Percentiles rank a stretch among this genome's conserved stretches.
Conservation (phyloP, 2,888 invertebrate species). For the Operophtera brumata region DNA sequence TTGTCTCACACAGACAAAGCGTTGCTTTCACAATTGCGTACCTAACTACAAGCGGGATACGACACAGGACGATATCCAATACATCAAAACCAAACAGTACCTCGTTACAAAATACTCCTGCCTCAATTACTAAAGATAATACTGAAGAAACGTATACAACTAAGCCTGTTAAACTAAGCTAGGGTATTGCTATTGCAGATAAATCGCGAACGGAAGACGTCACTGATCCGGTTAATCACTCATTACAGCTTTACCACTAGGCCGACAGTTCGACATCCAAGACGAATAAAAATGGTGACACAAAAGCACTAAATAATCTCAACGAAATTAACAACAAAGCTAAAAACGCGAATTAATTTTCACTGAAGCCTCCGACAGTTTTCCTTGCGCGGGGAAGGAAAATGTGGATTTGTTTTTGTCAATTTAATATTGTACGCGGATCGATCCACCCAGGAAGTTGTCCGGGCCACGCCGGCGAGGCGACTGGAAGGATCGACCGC, state of each 20-base stretch:
- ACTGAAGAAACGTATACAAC: slow-evolving; percentile 50
- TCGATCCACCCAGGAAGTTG: slow-evolving; percentile 58
- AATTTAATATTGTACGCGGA: slow-evolving; percentile 45
- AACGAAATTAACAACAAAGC: slow-evolving; percentile 69
- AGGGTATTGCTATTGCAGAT: slow-evolving; percentile 50
- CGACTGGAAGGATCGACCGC: slow-evolving; percentile 79
- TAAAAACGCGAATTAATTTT: slow-evolving; percentile 70
- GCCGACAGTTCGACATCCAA: slow-evolving; percentile 23
- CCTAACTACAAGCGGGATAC: slow-evolving; percentile 67
- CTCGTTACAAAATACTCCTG: slow-evolving; percentile 58
- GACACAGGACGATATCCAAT: slow-evolving; percentile 73
- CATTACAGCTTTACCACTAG: slow-evolving; percentile 30
- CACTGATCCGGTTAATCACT: slow-evolving; percentile 32
- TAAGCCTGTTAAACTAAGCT: slow-evolving; percentile 63
- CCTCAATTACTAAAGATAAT: slow-evolving; percentile 45
- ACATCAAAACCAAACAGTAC: slow-evolving; percentile 70
- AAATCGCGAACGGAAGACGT: slow-evolving; percentile 46
- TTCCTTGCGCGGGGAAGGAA: slow-evolving; percentile 68
- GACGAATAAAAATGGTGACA: slow-evolving; percentile 24
- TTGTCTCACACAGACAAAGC: slow-evolving; percentile 68
- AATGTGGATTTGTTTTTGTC: slow-evolving; percentile 62
- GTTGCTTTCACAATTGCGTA: slow-evolving; percentile 51
- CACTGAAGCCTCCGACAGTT: slow-evolving; percentile 50
- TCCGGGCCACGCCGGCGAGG: slow-evolving; percentile 73
- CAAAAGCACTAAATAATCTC: slow-evolving; percentile 52